Conservation (phyloP, 2,888 invertebrate genomes). For the Atherix ibis region DNA sequence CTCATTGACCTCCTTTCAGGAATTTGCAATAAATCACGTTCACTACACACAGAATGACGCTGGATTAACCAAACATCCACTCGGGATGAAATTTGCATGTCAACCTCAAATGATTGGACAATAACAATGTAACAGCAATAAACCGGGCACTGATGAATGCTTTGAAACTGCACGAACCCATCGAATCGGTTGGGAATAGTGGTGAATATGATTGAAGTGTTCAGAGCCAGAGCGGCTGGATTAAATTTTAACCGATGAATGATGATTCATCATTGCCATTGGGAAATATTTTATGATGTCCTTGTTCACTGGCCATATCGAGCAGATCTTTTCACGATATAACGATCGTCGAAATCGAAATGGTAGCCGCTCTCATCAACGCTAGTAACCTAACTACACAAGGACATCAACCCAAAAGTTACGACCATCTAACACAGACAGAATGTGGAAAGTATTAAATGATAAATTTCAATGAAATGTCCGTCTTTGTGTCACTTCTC, state of each 20-base stretch:
- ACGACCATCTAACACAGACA: neutral
- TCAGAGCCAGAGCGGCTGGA: too few species aligned
- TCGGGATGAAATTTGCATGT: neutral
- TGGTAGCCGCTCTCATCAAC: too few species aligned
- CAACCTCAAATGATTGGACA: neutral
- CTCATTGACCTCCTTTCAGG: neutral
- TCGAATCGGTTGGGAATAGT: too few species aligned
- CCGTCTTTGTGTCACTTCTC: neutral
- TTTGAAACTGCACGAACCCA: too few species aligned
- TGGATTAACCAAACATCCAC: neutral
- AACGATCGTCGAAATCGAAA: too few species aligned
- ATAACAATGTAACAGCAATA: neutral
- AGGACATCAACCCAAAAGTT: neutral
- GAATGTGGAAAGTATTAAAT: neutral
- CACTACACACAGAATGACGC: neutral
- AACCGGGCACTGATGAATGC: neutral
- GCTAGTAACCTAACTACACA: too few species aligned
- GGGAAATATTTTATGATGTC: too few species aligned
- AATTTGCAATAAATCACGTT: neutral
- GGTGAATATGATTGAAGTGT: too few species aligned
- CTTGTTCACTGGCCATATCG: too few species aligned
- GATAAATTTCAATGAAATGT: neutral
- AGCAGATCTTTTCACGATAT: too few species aligned
- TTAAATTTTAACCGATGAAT: too few species aligned
- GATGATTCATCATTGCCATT: too few species aligned